Evolutionary conservation across 2,888 invertebrate species (phyloP).

Genomic region (Camptogramma bilineatum): DNA sequence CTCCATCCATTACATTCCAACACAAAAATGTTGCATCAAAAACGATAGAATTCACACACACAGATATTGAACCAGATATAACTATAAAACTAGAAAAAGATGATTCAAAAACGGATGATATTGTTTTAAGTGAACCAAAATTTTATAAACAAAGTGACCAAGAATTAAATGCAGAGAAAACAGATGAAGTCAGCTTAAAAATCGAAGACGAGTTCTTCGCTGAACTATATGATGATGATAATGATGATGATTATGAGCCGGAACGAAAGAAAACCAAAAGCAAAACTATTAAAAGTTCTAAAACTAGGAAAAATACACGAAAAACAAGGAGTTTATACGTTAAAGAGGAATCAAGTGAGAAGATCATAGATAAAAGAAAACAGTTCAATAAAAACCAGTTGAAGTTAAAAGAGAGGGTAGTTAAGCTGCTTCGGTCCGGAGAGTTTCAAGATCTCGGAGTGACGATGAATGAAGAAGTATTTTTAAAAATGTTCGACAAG

Average conservation of each 20-base stretch:
- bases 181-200: constrained; percentile 7
- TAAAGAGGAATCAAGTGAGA: background rate
- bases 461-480: constrained; percentile 14
- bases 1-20: constrained; percentile 6
- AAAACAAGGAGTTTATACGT: background rate
- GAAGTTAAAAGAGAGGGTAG: constrained; percentile 24
- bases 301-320: background rate
- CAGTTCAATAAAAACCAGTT: constrained; percentile 9
- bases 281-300: constrained; percentile 2
- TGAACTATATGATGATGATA: constrained; percentile 10
- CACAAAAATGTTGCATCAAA: constrained; percentile 2
- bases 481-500: constrained; percentile 28
- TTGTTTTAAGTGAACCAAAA: background rate
- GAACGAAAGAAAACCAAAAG: constrained; percentile 6
- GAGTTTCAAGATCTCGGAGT: constrained; percentile 29
- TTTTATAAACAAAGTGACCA: background rate
- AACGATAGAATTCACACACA: constrained; percentile 10
- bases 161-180: background rate
- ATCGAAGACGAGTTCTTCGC: constrained; percentile 8
- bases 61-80: constrained; percentile 4
- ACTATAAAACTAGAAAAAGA: constrained; percentile 15
- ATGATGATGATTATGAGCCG: constrained; percentile 20
- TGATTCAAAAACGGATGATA: constrained; percentile 8
- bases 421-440: constrained; percentile 16
- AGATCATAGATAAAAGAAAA: background rate